These are phyloP conservation scores for Hydrochoerus hydrochaeris DNA, from an alignment of 2,113 vertebrate species.

Conservation along the genomic window DNA sequence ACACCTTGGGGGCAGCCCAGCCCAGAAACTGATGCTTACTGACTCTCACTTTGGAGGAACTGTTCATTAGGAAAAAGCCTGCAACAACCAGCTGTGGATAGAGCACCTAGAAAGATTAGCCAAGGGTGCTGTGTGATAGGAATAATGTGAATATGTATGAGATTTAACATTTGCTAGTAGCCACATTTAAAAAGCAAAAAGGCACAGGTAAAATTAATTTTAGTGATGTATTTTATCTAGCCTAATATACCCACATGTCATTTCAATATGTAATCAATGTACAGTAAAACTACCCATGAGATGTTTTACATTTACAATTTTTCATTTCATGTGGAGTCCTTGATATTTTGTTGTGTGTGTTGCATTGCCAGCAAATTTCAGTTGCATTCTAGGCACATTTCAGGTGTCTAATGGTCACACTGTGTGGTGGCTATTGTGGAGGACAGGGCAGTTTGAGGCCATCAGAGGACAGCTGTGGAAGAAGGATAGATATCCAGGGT, in stretches of 20 bases:
- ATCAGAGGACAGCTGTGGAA: neutral
- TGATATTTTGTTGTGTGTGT: too few relatives aligned
- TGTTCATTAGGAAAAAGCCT: neutral
- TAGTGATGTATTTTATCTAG: neutral
- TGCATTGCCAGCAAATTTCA: neutral
- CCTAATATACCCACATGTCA: neutral
- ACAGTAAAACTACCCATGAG: neutral
- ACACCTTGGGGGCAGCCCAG: neutral
- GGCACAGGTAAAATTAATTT: neutral
- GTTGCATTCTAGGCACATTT: neutral
- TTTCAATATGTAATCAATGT: neutral
- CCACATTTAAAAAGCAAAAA: constrained; percentile 2
- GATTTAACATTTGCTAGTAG: neutral
- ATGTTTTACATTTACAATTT: neutral
- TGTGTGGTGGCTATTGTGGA: neutral
- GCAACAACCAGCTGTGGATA: neutral
- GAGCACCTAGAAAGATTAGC: neutral
- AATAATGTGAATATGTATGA: neutral
- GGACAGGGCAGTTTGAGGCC: neutral
- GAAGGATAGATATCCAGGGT: neutral
- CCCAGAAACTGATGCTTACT: neutral
- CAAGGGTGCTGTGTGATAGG: neutral
- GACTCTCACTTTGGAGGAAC: neutral
- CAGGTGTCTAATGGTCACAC: neutral
- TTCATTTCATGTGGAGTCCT: neutral